Evolutionary conservation across 2,888 invertebrate genomes (phyloP).

Genomic region (Tetramorium bicarinatum): DNA sequence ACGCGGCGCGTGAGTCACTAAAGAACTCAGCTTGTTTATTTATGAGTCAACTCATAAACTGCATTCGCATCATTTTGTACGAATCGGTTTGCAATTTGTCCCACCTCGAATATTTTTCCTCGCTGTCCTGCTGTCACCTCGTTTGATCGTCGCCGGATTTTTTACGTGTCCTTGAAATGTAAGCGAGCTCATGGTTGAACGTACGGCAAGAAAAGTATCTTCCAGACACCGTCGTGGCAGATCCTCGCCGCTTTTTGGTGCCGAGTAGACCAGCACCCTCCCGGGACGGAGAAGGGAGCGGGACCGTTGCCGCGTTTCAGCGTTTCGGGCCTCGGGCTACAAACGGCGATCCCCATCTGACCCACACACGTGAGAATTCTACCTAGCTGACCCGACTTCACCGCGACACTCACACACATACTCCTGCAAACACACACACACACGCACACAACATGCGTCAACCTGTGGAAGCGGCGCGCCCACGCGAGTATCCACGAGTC

Average conservation of each 20-base stretch:
- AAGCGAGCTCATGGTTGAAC: neutral
- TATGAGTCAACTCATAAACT: constrained; percentile 36
- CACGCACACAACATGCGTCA: neutral
- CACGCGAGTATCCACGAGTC: constrained; percentile 62
- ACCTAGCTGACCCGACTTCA: constrained; percentile 76
- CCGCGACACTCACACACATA: constrained; percentile 57
- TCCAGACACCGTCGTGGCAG: constrained; percentile 50
- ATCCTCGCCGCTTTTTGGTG: constrained; percentile 62
- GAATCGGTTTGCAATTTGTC: constrained; percentile 9
- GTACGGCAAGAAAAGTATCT: neutral
- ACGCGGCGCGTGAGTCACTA: constrained; percentile 34
- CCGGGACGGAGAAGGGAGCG: constrained; percentile 4
- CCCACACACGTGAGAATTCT: constrained; percentile 74
- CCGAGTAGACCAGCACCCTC: constrained; percentile 48
- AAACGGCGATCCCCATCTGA: constrained; percentile 76
- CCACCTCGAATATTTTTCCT: neutral
- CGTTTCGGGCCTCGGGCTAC: constrained; percentile 75
- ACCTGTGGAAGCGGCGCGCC: constrained; percentile 57
- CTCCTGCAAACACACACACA: constrained; percentile 1
- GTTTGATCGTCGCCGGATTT: constrained; percentile 22
- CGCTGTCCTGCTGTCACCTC: neutral
- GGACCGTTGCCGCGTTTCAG: constrained; percentile 54
- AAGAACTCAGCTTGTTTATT: constrained; percentile 38
- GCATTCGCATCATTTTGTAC: constrained; percentile 21
- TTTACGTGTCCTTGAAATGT: constrained; percentile 7